These are phyloP conservation scores for Phaethon lepturus DNA, from an alignment of 2,113 vertebrate genomes.

Conservation along the genomic window DNA sequence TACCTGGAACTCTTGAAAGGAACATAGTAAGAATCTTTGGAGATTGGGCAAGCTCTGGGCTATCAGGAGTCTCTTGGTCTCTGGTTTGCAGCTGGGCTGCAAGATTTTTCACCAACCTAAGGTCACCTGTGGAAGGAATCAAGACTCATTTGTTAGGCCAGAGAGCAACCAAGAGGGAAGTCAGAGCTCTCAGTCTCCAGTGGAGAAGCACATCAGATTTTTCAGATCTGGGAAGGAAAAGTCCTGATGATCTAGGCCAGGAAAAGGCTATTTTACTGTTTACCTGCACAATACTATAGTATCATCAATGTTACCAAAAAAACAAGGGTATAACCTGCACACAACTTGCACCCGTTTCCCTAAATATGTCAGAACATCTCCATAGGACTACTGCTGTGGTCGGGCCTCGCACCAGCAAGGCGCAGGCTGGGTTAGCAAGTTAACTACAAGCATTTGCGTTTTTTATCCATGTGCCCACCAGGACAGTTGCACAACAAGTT, in stretches of 20 bases:
- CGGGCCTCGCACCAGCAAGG: not conserved
- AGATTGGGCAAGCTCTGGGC: not conserved
- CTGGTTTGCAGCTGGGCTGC: not conserved
- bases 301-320: not conserved
- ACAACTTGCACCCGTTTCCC: not conserved
- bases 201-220: not conserved
- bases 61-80: not conserved
- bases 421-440: not conserved
- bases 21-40: not conserved
- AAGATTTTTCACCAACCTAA: not conserved
- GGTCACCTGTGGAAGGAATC: not conserved
- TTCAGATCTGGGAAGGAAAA: not conserved
- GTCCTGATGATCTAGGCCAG: not conserved
- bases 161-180: not conserved
- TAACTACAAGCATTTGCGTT: not conserved
- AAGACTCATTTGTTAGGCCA: not conserved
- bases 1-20: not conserved
- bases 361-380: not conserved
- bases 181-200: not conserved
- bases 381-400: not conserved
- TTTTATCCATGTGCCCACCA: not conserved
- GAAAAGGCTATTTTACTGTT: not conserved
- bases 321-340: not conserved
- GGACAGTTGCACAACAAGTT: not conserved
- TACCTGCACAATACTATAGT: not conserved